A percentile compares a stretch with the other conserved stretches of the same genome.
phyloP scores from a whole-genome alignment of 2,888 invertebrate species.

The Troides helena region DNA sequence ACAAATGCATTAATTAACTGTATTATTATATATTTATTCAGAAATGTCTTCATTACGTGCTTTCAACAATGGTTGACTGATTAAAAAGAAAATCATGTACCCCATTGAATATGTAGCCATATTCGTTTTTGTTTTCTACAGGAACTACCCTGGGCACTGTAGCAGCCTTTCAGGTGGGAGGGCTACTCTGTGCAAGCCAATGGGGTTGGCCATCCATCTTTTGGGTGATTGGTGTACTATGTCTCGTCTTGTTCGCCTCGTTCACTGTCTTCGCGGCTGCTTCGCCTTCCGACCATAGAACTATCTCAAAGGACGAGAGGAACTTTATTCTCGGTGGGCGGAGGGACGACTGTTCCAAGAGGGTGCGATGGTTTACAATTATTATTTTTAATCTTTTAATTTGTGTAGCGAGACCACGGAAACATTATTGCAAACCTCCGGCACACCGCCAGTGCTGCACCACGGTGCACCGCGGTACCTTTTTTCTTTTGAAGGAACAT shows the following conservation, averaged over 20 bases:
- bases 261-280: slow-evolving; percentile 72
- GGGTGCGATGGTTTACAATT: slow-evolving; percentile 35
- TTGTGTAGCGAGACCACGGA: no score
- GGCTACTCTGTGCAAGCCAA: slow-evolving; percentile 76
- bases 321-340: slow-evolving; percentile 58
- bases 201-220: slow-evolving; percentile 84
- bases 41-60: no score
- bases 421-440: no score
- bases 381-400: no score
- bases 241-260: slow-evolving; percentile 68
- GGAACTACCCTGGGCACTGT: slow-evolving; percentile 85
- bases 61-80: no score
- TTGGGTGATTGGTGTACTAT: slow-evolving; percentile 78
- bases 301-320: slow-evolving; percentile 70
- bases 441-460: no score
- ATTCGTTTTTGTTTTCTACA: slow-evolving; percentile 11
- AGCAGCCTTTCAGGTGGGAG: slow-evolving; percentile 82
- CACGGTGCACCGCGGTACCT: no score
- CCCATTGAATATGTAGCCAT: no score
- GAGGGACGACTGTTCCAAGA: slow-evolving; percentile 37
- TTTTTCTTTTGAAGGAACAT: no score
- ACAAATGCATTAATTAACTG: no score
- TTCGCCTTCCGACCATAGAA: slow-evolving; percentile 64
- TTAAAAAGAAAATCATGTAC: no score
- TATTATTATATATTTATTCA: no score